Conservation (phyloP, 2,797 vertebrate species). For the Ibycter americanus region DNA sequence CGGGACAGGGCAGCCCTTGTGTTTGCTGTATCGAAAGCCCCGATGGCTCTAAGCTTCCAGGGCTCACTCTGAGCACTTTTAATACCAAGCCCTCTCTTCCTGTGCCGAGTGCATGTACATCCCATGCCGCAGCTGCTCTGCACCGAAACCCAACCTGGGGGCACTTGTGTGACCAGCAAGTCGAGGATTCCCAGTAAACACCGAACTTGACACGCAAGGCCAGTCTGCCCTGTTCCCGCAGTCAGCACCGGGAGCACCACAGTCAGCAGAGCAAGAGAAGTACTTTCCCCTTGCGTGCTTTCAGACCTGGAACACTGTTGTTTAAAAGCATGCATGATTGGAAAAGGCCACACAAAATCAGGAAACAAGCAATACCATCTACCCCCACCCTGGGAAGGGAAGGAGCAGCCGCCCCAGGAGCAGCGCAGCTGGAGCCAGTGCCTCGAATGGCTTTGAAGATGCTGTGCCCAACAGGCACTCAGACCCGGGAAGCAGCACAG, state of each 20-base stretch:
- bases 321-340: neutral
- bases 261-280: neutral
- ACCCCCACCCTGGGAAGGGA: neutral
- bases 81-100: neutral
- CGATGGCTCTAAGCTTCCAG: neutral
- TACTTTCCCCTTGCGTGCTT: neutral
- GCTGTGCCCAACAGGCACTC: accelerated
- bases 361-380: neutral
- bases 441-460: neutral
- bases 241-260: accelerated
- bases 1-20: neutral
- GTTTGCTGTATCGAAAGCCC: neutral
- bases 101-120: accelerated
- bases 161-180: neutral
- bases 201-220: accelerated
- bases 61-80: neutral
- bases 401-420: neutral
- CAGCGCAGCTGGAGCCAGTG: neutral
- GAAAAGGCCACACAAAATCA: neutral
- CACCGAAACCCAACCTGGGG: neutral
- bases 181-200: neutral
- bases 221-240: accelerated
- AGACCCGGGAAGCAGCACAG: neutral
- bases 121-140: neutral
- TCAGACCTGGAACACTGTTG: neutral